A percentile compares a stretch with the other conserved stretches of the same genome.
phyloP scores from a whole-genome alignment of 2,888 invertebrate species.

The Willowsia nigromaculata region DNA sequence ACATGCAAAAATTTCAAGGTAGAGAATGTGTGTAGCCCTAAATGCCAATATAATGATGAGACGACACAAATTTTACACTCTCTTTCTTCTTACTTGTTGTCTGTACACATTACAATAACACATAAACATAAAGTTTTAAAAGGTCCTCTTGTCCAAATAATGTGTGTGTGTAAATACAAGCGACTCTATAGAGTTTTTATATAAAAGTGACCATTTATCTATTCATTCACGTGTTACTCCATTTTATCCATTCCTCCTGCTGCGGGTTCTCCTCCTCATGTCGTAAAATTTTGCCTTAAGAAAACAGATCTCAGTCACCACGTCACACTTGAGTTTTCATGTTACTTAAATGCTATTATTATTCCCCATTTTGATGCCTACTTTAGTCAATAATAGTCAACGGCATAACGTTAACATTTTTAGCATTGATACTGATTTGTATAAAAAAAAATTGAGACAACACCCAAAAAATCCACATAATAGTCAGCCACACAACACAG shows the following conservation, averaged over 20 bases:
- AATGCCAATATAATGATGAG: slow-evolving; percentile 50
- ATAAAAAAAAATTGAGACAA: slow-evolving; percentile 47
- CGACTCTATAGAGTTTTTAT: background rate
- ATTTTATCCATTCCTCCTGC: slow-evolving; percentile 11
- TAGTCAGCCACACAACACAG: background rate
- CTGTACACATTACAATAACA: background rate
- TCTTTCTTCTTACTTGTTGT: background rate
- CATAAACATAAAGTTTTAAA: no score
- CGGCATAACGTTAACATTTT: background rate
- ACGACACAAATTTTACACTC: slow-evolving; percentile 31
- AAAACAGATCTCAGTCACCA: background rate
- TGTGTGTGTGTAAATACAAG: background rate
- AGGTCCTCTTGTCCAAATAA: slow-evolving; percentile 41
- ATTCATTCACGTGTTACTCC: background rate
- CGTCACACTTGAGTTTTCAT: background rate
- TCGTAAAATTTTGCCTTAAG: background rate
- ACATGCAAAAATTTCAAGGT: slow-evolving; percentile 32
- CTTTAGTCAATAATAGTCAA: background rate
- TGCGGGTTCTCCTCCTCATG: background rate
- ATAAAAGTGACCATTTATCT: slow-evolving; percentile 17
- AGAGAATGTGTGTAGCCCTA: slow-evolving; percentile 1
- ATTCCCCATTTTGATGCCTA: slow-evolving; percentile 33
- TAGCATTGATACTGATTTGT: slow-evolving; percentile 34
- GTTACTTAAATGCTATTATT: slow-evolving; percentile 30
- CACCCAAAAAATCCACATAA: slow-evolving; percentile 53